Evolutionary conservation across 2,888 invertebrate genomes (phyloP), one percentile per base, ranked within the genome.

Genomic region (Cryptocephalus moraei): DNA sequence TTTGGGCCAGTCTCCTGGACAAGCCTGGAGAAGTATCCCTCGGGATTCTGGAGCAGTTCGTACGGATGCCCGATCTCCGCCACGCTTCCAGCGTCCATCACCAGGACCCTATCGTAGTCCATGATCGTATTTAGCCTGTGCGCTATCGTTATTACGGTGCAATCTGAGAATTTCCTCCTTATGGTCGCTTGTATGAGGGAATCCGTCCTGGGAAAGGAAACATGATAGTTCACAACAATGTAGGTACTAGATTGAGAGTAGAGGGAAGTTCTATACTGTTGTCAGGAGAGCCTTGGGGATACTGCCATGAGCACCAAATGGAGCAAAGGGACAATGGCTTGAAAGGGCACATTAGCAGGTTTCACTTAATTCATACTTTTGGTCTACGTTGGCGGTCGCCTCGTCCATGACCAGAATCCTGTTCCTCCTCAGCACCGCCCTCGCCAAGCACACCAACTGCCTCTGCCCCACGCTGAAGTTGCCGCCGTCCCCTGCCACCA

Each of bases 71-170:
- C 90, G 33, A 84, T 79, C 67, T 93, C 91, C 1, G 79, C 78
- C 64, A 82, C 75, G 12, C 41, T 78, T 0, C 90, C 90, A 22
- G 82, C 81, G 63, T 87, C 84, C 77, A 91, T 81, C 9, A 89
- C 88, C 55, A 89, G 65, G 44, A 89, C 82, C 68, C 80, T 79
- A 70, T 89, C 86, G 0, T 84, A 86, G 68, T 91, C 89, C 83
- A 91, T 88, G 43, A 91, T 83, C 0, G 90, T 90, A 61, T 89
- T 80, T 6, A 91, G 75, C 33, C 90, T 76, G 68, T 90, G 89
- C 31, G 90, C 90, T 40, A 90, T 86, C 0, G 89, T 89, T 33
- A 90, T 75, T 33, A 90, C 88, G 0, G 88, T 88, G 63, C 87
- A 89, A 13, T 79, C 74, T 1, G 74, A 75, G 62, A 89, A 89